Evolutionary conservation across 1,140 invertebrate species (phyloP).

Genomic region (Magallana gigas): DNA sequence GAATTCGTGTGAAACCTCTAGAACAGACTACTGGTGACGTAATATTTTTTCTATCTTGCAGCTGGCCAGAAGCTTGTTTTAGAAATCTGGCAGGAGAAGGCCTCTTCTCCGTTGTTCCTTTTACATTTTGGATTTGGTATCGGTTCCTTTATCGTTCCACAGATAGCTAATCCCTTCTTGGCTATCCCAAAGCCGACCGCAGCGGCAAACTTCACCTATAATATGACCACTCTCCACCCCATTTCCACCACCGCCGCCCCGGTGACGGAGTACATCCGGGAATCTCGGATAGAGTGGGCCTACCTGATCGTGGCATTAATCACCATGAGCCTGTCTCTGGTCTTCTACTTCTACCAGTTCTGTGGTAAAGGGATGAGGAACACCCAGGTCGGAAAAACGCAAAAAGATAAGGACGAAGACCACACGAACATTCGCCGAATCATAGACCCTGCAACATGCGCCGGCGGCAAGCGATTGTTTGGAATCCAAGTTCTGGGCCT

Average conservation of each 20-base stretch:
- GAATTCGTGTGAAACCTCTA: too few species aligned
- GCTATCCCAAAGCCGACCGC: conserved; percentile 47
- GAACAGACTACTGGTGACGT: too few species aligned
- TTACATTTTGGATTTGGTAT: conserved; percentile 71
- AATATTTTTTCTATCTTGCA: conserved; percentile 53
- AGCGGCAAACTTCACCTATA: background rate
- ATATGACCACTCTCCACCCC: background rate
- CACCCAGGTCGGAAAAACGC: background rate
- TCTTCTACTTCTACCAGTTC: conserved; percentile 61
- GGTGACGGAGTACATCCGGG: conserved; percentile 47
- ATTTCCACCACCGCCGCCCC: background rate
- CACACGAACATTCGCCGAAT: conserved; percentile 41
- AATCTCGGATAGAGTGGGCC: conserved; percentile 63
- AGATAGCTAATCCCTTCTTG: conserved; percentile 67
- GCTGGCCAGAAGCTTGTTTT: conserved; percentile 66
- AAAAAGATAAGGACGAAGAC: background rate
- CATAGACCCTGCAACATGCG: conserved; percentile 63
- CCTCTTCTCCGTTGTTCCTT: conserved; percentile 63
- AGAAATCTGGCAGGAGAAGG: conserved; percentile 62
- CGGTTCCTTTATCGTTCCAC: conserved; percentile 69
- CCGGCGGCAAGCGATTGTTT: conserved; percentile 56
- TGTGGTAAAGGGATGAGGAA: conserved; percentile 1
- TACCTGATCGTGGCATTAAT: conserved; percentile 63
- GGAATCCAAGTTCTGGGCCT: conserved; percentile 61
- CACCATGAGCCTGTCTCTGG: conserved; percentile 46